Evolutionary conservation across 2,888 invertebrate genomes (phyloP).

Genomic region (Eilema sororculum): DNA sequence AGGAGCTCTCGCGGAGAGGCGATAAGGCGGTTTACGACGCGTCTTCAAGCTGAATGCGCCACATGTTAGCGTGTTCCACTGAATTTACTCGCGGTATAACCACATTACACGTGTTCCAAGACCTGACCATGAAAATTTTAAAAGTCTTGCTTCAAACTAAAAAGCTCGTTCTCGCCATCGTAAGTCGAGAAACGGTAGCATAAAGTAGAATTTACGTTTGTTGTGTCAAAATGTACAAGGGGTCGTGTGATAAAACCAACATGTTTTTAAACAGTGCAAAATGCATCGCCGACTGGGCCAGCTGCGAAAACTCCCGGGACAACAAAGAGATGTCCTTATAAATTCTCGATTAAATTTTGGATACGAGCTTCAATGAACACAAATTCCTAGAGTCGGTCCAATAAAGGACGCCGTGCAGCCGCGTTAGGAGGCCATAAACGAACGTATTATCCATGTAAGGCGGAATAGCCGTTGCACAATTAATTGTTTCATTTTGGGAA

Average conservation of each 20-base stretch:
- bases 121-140: slow-evolving; percentile 85
- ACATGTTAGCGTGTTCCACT: slow-evolving; percentile 78
- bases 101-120: slow-evolving; percentile 80
- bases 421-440: slow-evolving; percentile 87
- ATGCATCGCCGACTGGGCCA: slow-evolving; percentile 70
- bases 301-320: slow-evolving; percentile 78
- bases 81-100: slow-evolving; percentile 78
- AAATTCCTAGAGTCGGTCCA: slow-evolving; percentile 86
- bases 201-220: slow-evolving; percentile 57
- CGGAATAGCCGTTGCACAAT: slow-evolving; percentile 88
- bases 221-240: slow-evolving; percentile 54
- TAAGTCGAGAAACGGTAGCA: slow-evolving; percentile 53
- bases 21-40: slow-evolving; percentile 86
- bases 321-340: slow-evolving; percentile 83
- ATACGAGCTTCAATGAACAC: slow-evolving; percentile 86
- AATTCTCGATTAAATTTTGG: slow-evolving; percentile 86
- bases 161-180: slow-evolving; percentile 58
- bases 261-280: slow-evolving; percentile 71
- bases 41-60: slow-evolving; percentile 83
- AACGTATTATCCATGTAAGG: slow-evolving; percentile 88
- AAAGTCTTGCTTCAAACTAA: slow-evolving; percentile 76
- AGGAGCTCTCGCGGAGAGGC: slow-evolving; percentile 80
- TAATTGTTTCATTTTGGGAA: slow-evolving; percentile 88
- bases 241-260: slow-evolving; percentile 64
- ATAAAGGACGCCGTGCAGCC: slow-evolving; percentile 86